Evolutionary conservation across 2,888 invertebrate species (phyloP), one percentile per base, ranked within the genome.

Genomic region (Drosophila mercatorum): DNA sequence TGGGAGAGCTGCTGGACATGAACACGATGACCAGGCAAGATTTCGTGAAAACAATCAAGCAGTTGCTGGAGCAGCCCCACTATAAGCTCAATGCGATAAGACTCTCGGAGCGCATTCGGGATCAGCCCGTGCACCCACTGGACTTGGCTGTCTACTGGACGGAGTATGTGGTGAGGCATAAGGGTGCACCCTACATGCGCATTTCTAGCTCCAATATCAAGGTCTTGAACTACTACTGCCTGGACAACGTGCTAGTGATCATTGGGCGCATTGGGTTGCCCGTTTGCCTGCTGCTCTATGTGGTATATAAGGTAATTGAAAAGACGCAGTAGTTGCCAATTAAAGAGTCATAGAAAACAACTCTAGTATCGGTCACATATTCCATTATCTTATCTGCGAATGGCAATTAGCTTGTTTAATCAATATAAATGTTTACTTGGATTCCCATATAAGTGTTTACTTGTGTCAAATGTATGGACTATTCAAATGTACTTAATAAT

Each of bases 91-190:
- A 72, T 28, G 76, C 69, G 0, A 3, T 65, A 12, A 67, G 69
- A 0, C 56, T 91, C 6, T 91, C 92, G 0, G 67, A 75, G 12
- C 68, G 88, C 3, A 89, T 86, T 64, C 86, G 82, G 1, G 92
- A 92, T 75, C 92, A 91, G 34, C 92, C 90, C 0, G 55, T 85
- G 68, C 76, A 83, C 44, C 92, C 93, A 0, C 46, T 92, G 49
- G 88, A 92, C 11, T 58, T 69, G 7, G 92, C 91, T 0, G 72
- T 90, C 4, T 92, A 88, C 68, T 92, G 92, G 93, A 88, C 91
- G 5, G 92, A 92, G 69, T 91, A 92, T 60, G 80, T 92, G 1
- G 56, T 79, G 0, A 78, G 92, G 0, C 88, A 93, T 38, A 90
- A 90, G 12, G 93, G 93, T 12, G 93, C 93, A 0, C 72, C 80